Base-by-base conservation (phyloP, 2,888 invertebrate species). In the Drosophila anomalata region DNA sequence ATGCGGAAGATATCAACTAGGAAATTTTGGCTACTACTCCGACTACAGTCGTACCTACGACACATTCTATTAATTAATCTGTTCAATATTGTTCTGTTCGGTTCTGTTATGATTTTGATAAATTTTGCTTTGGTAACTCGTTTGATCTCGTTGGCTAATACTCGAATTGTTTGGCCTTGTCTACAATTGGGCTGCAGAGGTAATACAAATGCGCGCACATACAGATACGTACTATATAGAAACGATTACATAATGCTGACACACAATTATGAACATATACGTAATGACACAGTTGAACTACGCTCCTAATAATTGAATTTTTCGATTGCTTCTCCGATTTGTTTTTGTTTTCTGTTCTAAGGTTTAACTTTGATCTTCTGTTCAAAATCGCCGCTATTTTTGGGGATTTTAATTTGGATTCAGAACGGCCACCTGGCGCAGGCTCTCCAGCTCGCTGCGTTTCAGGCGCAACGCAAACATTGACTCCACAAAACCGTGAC, bases 401-500 rank as follows among this genome's bases (percentile, higher is more conserved):
- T 17, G 33, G 17, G 5, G 61, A 20, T 33, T 24, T 72, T 74
- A 69, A 29, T 81, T 68, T 60, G 44, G 76, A 66, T 75, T 90
- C 74, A 90, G 69, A 84, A 90, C 90, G 76, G 56, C 89, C 86
- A 88, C 76, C 73, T 88, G 89, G 24, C 92, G 89, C 67, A 92
- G 75, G 36, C 78, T 79, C 54, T 91, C 91, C 50, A 92, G 72
- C 66, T 92, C 90, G 31, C 83, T 87, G 71, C 91, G 90, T 83
- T 90, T 91, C 85, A 97, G 93, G 48, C 96, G 95, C 66, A 96
- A 93, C 92, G 94, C 95, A 92, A 97, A 97, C 90, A 97, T 96
- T 87, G 95, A 94, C 95, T 96, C 94, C 94, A 98, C 96, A 92
- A 98, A 98, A 76, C 94, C 94, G 91, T 98, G 98, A 90, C 98